phyloP scores from a whole-genome alignment of 2,797 vertebrate species.

The Eupleurogrammus muticus region DNA sequence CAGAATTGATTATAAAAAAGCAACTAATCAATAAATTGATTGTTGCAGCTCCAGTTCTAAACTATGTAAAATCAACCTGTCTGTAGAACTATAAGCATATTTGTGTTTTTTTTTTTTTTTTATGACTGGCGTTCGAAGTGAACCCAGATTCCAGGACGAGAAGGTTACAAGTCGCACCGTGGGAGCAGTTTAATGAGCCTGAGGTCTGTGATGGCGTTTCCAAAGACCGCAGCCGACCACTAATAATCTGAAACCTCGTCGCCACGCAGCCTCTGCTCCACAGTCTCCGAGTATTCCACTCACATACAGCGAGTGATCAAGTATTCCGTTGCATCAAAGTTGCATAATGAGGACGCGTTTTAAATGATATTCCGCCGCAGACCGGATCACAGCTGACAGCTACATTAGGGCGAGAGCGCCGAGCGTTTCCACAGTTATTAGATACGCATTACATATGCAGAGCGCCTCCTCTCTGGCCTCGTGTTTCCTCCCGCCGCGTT shows the following conservation, averaged over 20 bases:
- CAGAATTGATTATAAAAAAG: no score
- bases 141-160: neutral
- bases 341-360: constrained; percentile 63
- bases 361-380: constrained; percentile 47
- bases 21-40: neutral
- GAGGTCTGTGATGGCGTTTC: constrained; percentile 25
- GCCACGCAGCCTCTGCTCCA: constrained; percentile 50
- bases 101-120: neutral
- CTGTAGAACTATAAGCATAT: neutral
- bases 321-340: constrained; percentile 69
- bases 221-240: constrained; percentile 31
- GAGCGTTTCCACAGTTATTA: constrained; percentile 44
- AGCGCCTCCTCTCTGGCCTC: constrained; percentile 1
- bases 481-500: constrained; percentile 21
- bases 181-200: constrained; percentile 47
- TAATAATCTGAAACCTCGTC: constrained; percentile 47
- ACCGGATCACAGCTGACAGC: constrained; percentile 47
- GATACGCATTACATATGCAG: constrained; percentile 33
- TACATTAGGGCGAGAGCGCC: constrained; percentile 38
- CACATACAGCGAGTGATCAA: constrained; percentile 55
- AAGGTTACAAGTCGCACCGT: neutral
- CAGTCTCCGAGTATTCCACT: constrained; percentile 32
- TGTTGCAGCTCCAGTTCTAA: no score
- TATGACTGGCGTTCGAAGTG: neutral
- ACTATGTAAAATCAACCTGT: no score